Base-by-base conservation (phyloP, 2,888 invertebrate genomes). In the Gerris lacustris region DNA sequence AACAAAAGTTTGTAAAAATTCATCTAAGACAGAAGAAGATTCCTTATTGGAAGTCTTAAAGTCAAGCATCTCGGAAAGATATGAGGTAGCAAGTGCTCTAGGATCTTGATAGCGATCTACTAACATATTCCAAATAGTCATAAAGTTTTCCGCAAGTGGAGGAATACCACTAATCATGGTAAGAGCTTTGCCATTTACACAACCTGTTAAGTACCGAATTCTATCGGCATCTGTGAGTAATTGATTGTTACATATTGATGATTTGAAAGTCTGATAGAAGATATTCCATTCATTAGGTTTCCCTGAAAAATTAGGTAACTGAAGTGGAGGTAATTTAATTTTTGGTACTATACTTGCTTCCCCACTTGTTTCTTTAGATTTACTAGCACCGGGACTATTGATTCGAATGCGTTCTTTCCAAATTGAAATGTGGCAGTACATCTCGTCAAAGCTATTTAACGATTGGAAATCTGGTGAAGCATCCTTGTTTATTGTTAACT, bases 51-150 rank as follows among this genome's bases (percentile, higher is more conserved):
- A 18, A 17, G 69, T 66, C 63, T 73, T 73, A 31, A 71, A 71
- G 7, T 31, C 18, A 15, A 73, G 63, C 63, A 73, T 31, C 18
- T 72, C 55, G 15, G 72, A 66, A 43, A 73, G 47, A 64, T 72
- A 72, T 31, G 15, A 44, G 2, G 66, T 17, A 18, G 69, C 71
- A 17, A 72, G 63, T 17, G 66, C 17, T 5, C 71, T 18, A 45
- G 69, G 71, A 63, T 69, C 69, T n/a, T 73, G 63, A 66, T 67
- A 73, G 17, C 9, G 45, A 6, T 73, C 69, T 11, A 17, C 67
- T 31, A 70, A 44, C 17, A 68, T 45, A 43, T 67, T 73, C 73
- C 71, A 73, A n/a, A 71, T 71, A 18, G 45, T 5, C 6, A 6
- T 62, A 66, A 68, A 72, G 55, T 70, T 72, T n/a, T 18, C 66